A percentile compares a stretch with the other conserved stretches of the same genome.
Evolutionary conservation across 2,888 invertebrate species (phyloP).

Genomic region (Cosmorhoe ocellata): DNA sequence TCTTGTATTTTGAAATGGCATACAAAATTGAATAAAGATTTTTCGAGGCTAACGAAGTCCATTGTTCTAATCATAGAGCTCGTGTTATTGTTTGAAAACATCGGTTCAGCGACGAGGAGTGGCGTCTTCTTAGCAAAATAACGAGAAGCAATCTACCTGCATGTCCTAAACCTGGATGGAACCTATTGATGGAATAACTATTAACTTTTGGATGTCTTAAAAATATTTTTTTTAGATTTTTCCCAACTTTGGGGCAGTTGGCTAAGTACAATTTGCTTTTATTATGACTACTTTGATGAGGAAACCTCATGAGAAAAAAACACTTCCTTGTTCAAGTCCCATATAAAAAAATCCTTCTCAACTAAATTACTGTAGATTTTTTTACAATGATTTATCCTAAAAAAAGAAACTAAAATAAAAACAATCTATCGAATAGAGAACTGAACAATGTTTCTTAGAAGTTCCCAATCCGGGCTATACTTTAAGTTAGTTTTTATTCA

Average conservation of each 20-base stretch:
- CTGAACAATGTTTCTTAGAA: constrained; percentile 39
- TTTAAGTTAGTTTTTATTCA: constrained; percentile 57
- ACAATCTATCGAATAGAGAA: constrained; percentile 8
- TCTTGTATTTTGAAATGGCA: no score
- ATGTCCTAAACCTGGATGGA: neutral
- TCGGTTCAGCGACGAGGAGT: neutral
- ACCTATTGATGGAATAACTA: neutral
- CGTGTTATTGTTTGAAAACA: neutral
- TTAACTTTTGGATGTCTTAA: neutral
- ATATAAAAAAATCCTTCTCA: no score
- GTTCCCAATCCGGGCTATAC: constrained; percentile 42
- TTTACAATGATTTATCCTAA: no score
- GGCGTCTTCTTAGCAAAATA: constrained; percentile 11
- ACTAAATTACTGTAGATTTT: no score
- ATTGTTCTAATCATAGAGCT: neutral
- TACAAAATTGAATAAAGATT: no score
- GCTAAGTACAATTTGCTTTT: no score
- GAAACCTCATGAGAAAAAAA: no score
- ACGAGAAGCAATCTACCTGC: constrained; percentile 10
- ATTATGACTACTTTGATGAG: no score
- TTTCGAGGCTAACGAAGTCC: neutral
- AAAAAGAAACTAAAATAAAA: neutral
- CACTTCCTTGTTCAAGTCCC: no score
- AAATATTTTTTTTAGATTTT: neutral
- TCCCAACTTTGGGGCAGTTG: no score